A percentile compares a stretch with the other conserved stretches of the same genome.
Evolutionary conservation across 2,113 vertebrate species (phyloP).

Genomic region (Donacobius atricapilla): DNA sequence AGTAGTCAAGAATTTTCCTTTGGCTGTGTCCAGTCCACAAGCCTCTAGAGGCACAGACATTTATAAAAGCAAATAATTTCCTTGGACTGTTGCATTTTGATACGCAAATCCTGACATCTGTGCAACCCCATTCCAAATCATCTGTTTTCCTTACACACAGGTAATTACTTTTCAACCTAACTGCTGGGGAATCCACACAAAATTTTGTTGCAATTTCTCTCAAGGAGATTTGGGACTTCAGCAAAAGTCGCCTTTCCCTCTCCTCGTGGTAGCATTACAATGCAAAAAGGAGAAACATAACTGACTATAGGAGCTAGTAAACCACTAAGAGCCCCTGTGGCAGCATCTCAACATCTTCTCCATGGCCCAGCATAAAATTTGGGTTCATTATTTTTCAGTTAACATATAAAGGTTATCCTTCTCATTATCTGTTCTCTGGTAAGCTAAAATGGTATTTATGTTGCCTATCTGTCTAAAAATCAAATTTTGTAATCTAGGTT

Average conservation of each 20-base stretch:
- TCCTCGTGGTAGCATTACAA: background rate
- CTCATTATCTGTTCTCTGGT: background rate
- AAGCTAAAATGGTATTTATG: background rate
- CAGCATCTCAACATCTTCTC: background rate
- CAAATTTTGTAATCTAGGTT: background rate
- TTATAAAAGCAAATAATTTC: background rate
- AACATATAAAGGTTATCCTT: background rate
- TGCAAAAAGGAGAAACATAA: background rate
- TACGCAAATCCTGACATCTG: background rate
- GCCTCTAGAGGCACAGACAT: background rate
- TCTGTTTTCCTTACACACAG: background rate
- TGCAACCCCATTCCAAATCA: background rate
- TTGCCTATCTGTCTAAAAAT: background rate
- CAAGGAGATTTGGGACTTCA: background rate
- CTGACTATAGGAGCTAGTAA: background rate
- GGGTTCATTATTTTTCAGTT: background rate
- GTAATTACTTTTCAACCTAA: background rate
- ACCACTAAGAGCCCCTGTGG: fast-evolving
- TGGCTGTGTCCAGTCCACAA: background rate
- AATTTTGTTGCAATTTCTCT: background rate
- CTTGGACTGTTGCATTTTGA: background rate
- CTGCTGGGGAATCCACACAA: background rate
- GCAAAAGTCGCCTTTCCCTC: background rate
- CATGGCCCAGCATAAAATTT: background rate
- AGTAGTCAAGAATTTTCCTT: background rate